Base-by-base conservation (phyloP, 2,888 invertebrate genomes). In the Limenitis arthemis region DNA sequence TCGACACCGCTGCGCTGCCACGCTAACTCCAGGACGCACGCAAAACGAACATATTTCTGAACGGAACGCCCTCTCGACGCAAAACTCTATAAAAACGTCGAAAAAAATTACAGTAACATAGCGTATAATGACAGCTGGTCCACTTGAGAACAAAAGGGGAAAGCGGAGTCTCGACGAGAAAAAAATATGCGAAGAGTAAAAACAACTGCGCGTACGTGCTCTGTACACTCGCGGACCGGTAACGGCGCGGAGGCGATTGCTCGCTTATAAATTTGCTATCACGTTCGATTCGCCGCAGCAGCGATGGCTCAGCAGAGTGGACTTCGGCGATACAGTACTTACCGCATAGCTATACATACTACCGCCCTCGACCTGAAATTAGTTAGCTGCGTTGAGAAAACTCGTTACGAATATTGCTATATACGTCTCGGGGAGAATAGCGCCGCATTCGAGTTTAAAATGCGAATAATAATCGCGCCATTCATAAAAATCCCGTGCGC, bases 41-140 rank as follows among this genome's bases (percentile, higher is more conserved):
- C 85, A 85, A 86, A 86, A 81, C 83, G 84, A 79, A 78, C 84
- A 85, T 86, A 85, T 84, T 86, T 82, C 85, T 80, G 74, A 80
- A 82, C 80, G 77, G 76, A 79, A 82, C 83, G 84, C 83, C 80
- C 82, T 79, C 74, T 78, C 82, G 67, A 76, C 76, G 81, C 73
- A 80, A 83, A 85, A 84, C 85, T 85, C 80, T 82, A 85, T 84
- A 78, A 86, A 85, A 85, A 82, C 80, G 77, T 79, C 82, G 76
- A 86, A 85, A 85, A 83, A 85, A 83, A 81, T 75, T 81, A 86
- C 85, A 81, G 85, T 85, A 84, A 84, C 86, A 86, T 87, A 81
- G 86, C 86, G 86, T 83, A 87, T 86, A 87, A 87, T 87, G 86
- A 87, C 86, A 86, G 86, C 86, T 86, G 86, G 86, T 85, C 86